Conservation (phyloP, 2,113 vertebrate species). For the Cyrtonyx montezumae region DNA sequence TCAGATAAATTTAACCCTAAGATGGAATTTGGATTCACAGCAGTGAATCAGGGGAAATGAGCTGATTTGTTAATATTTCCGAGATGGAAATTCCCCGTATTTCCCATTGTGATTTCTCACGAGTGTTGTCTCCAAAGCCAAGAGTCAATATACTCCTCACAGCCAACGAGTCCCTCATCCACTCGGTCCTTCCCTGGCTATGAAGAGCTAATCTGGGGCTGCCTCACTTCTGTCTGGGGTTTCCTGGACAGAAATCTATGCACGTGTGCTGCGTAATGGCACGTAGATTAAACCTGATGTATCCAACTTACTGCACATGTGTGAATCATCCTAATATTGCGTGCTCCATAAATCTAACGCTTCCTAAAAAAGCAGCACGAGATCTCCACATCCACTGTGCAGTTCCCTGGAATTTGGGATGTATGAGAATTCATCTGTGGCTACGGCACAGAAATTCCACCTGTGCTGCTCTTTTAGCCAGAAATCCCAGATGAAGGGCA, state of each 20-base stretch:
- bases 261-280: not conserved
- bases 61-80: not conserved
- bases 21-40: not conserved
- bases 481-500: not conserved
- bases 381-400: not conserved
- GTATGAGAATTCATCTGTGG: not conserved
- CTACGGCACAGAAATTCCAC: not conserved
- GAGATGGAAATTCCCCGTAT: constrained; percentile 1
- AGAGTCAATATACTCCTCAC: not conserved
- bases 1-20: not conserved
- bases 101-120: not conserved
- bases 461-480: not conserved
- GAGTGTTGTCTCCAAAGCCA: not conserved
- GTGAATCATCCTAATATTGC: accelerated
- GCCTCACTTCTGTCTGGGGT: not conserved
- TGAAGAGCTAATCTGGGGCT: not conserved
- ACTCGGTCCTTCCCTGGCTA: not conserved
- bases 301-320: not conserved
- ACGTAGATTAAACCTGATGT: not conserved
- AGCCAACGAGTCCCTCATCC: not conserved
- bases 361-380: not conserved
- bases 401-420: not conserved
- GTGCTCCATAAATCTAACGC: not conserved
- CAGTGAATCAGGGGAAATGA: not conserved
- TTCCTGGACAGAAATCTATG: not conserved